Percentiles rank a stretch among this genome's conserved stretches.
Conservation (phyloP, 1,140 invertebrate species). For the Sarcophaga bullata region DNA sequence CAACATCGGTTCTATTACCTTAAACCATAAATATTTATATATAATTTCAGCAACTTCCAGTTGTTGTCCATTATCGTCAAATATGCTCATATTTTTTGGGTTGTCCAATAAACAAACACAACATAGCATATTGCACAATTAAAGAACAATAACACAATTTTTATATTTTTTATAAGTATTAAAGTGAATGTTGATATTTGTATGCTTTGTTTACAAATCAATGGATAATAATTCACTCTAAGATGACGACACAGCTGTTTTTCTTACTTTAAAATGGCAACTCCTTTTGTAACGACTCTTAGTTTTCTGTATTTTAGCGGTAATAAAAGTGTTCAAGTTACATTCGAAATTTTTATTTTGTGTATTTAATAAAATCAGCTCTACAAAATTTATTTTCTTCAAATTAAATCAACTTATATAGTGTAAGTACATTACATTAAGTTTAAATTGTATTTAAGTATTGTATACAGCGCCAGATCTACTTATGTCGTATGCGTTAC, state of each 20-base stretch:
- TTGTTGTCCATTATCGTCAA: slow-evolving; percentile 43
- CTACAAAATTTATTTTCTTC: too few relatives aligned
- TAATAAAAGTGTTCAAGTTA: too few relatives aligned
- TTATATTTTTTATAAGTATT: background rate
- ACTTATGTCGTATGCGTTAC: too few relatives aligned
- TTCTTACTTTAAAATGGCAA: too few relatives aligned
- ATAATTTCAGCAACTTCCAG: slow-evolving; percentile 55
- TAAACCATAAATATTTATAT: slow-evolving; percentile 61
- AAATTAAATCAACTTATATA: too few relatives aligned
- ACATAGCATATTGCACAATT: slow-evolving; percentile 40
- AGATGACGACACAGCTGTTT: background rate
- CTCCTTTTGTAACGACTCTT: too few relatives aligned
- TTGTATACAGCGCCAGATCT: too few relatives aligned
- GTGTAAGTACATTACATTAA: too few relatives aligned
- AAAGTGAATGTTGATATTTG: background rate
- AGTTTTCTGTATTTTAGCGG: too few relatives aligned
- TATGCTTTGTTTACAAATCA: slow-evolving; percentile 1
- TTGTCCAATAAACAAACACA: slow-evolving; percentile 36
- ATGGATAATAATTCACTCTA: background rate
- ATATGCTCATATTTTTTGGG: slow-evolving; percentile 27
- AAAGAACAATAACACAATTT: background rate
- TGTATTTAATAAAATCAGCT: too few relatives aligned
- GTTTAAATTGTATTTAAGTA: too few relatives aligned
- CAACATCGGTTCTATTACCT: slow-evolving; percentile 48
- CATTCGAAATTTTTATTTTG: too few relatives aligned